These are phyloP conservation scores for Gallinago nigripennis DNA, from an alignment of 2,797 vertebrate species.

Conservation along the genomic window DNA sequence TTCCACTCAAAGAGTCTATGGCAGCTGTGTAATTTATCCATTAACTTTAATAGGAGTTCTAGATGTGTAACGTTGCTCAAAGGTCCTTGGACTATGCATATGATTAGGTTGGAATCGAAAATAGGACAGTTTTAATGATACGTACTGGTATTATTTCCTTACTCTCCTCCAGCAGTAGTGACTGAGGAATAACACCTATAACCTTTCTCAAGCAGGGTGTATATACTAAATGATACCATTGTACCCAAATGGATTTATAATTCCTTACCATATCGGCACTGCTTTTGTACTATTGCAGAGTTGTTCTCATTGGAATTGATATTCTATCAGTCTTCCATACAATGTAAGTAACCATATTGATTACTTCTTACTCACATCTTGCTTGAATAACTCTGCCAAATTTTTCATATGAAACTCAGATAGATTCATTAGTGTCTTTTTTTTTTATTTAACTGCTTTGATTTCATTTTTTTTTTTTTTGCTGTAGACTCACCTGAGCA, in stretches of 20 bases:
- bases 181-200: background rate
- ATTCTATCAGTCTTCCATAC: background rate
- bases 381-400: constrained; percentile 14
- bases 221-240: background rate
- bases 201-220: background rate
- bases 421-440: background rate
- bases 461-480: background rate
- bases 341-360: constrained; percentile 15
- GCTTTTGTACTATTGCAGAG: background rate
- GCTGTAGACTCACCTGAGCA: background rate
- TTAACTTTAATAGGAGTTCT: background rate
- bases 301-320: background rate
- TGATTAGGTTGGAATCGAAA: background rate
- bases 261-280: background rate
- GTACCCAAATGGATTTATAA: background rate
- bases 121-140: background rate
- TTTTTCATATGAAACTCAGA: constrained; percentile 1
- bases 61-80: background rate
- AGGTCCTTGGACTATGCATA: background rate
- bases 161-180: background rate
- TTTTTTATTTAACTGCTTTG: background rate
- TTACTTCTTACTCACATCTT: background rate
- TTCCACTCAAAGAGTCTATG: background rate
- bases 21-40: background rate
- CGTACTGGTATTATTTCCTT: background rate